Conservation (phyloP, 2,888 invertebrate genomes). For the Nemotelus nigrinus region DNA sequence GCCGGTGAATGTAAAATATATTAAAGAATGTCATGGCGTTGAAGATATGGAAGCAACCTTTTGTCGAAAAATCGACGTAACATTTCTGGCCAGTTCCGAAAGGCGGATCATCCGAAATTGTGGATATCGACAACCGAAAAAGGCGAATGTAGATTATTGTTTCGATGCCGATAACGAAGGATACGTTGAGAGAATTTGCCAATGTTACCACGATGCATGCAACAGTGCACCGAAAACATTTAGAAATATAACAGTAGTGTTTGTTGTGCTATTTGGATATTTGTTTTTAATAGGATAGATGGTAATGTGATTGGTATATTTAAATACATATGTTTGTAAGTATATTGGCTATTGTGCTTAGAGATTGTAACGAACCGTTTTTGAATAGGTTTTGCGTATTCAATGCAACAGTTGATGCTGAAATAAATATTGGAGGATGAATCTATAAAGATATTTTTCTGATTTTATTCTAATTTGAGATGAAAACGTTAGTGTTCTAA, state of each 20-base stretch:
- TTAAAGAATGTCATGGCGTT: conserved; percentile 64
- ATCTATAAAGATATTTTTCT: too few species aligned
- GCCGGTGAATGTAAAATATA: conserved; percentile 63
- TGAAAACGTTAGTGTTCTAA: too few species aligned
- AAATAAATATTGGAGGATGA: background rate
- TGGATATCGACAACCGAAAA: conserved; percentile 63
- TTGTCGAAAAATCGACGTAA: conserved; percentile 76
- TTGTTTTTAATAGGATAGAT: background rate
- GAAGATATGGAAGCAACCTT: conserved; percentile 65
- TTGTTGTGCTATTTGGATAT: background rate
- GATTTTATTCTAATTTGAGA: too few species aligned
- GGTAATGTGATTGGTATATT: too few species aligned
- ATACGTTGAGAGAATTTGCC: conserved; percentile 72
- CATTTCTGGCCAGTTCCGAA: conserved; percentile 66
- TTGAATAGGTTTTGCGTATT: background rate
- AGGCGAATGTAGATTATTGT: conserved; percentile 64
- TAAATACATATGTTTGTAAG: too few species aligned
- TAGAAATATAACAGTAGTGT: background rate
- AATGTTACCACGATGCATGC: conserved; percentile 72
- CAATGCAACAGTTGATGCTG: background rate
- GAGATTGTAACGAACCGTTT: background rate
- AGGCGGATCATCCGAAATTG: conserved; percentile 69
- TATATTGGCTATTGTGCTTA: too few species aligned
- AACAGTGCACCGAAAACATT: conserved; percentile 62
- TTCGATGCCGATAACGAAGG: conserved; percentile 73